These are phyloP conservation scores for Spodoptera exigua DNA, from an alignment of 2,888 invertebrate species.

Conservation along the genomic window DNA sequence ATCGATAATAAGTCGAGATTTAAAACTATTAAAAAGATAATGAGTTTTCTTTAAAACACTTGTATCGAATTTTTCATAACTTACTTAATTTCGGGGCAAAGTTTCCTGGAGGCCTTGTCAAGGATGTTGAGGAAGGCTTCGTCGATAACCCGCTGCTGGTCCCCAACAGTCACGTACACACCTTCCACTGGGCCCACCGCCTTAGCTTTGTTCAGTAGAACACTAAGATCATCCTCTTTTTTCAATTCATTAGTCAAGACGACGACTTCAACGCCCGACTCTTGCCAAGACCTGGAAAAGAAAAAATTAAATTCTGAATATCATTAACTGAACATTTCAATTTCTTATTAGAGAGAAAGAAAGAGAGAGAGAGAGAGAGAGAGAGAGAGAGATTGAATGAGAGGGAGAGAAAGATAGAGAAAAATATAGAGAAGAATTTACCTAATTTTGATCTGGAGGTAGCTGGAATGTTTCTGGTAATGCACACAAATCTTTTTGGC, in stretches of 20 bases:
- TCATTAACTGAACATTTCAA: too few relatives aligned
- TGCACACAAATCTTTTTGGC: constrained; percentile 64
- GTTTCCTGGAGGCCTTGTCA: constrained; percentile 31
- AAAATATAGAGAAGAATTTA: constrained; percentile 10
- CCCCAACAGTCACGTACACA: constrained; percentile 29
- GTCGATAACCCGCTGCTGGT: constrained; percentile 11
- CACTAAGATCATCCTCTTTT: constrained; percentile 8
- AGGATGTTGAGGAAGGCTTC: constrained; percentile 18
- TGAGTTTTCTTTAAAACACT: too few relatives aligned
- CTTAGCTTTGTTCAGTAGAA: constrained; percentile 19
- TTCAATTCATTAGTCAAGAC: constrained; percentile 23
- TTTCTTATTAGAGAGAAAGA: too few relatives aligned
- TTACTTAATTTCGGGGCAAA: constrained; percentile 37
- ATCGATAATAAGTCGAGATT: too few relatives aligned
- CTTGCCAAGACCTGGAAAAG: constrained; percentile 36
- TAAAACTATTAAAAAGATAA: too few relatives aligned
- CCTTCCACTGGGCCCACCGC: constrained; percentile 30
- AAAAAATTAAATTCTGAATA: neutral
- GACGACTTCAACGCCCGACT: constrained; percentile 23
- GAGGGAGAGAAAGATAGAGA: neutral
- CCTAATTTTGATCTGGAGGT: constrained; percentile 41
- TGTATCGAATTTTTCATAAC: neutral
- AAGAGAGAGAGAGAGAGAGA: too few relatives aligned
- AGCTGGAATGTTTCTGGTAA: constrained; percentile 19
- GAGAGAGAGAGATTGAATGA: neutral